Percentiles rank a stretch among this genome's conserved stretches.
These are phyloP conservation scores for Hyppa rectilinea DNA, from an alignment of 2,888 invertebrate genomes.

Conservation along the genomic window DNA sequence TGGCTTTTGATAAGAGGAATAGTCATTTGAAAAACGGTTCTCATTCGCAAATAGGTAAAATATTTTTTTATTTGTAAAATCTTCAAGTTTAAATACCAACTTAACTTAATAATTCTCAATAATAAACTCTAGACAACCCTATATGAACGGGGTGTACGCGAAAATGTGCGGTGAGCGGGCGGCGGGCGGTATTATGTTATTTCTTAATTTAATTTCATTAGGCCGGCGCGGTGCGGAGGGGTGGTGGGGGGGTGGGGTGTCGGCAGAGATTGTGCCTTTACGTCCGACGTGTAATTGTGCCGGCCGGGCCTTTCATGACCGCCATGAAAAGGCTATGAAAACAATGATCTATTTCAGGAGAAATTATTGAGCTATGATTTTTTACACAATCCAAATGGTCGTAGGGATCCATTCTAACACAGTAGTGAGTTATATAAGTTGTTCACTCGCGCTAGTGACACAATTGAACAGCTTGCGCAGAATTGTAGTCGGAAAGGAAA, in stretches of 20 bases:
- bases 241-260: conserved; percentile 20
- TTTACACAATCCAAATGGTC: too few relatives aligned
- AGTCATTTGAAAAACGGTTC: neutral
- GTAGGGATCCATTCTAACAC: too few relatives aligned
- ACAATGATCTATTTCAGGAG: conserved; percentile 20
- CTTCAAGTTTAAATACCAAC: neutral
- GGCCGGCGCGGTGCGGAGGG: conserved; percentile 71
- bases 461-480: too few relatives aligned
- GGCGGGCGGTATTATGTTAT: conserved; percentile 82
- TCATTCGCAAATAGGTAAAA: neutral
- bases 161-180: conserved; percentile 68
- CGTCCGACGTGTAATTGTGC: conserved; percentile 56
- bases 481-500: too few relatives aligned
- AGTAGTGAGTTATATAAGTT: too few relatives aligned
- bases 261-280: conserved; percentile 77
- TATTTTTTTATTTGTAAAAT: neutral
- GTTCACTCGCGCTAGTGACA: too few relatives aligned
- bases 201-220: conserved; percentile 89
- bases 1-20: neutral
- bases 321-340: conserved; percentile 41
- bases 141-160: conserved; percentile 55
- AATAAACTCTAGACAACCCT: conserved; percentile 58
- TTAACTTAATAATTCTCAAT: neutral
- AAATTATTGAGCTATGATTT: conserved; percentile 31
- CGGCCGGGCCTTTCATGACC: conserved; percentile 43